Conservation (phyloP, 2,113 vertebrate species). For the Proterorhinus semilunaris region DNA sequence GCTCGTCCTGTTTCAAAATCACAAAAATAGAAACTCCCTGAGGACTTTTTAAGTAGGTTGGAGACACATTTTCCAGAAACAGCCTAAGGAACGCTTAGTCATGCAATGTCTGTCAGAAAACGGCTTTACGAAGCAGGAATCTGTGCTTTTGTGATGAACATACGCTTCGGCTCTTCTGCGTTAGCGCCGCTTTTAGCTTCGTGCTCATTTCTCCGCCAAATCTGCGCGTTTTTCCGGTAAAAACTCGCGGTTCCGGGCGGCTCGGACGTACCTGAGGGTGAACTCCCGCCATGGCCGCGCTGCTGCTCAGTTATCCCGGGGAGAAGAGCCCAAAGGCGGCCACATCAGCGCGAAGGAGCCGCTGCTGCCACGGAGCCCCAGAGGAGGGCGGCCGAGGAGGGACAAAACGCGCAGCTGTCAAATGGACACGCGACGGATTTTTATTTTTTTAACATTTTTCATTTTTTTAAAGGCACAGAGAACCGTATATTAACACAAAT, state of each 20-base stretch:
- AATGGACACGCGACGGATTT: background rate
- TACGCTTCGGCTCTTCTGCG: background rate
- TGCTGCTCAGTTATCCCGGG: background rate
- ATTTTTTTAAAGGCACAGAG: no score
- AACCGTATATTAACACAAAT: no score
- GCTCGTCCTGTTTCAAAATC: constrained; percentile 56
- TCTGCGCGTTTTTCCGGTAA: no score
- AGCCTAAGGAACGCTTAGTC: rapidly evolving
- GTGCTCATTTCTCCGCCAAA: background rate
- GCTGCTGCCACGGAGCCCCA: background rate
- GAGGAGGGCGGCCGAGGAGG: constrained; percentile 1
- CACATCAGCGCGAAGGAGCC: background rate
- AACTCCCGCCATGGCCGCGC: constrained; percentile 50
- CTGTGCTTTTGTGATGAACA: rapidly evolving
- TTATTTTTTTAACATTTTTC: no score
- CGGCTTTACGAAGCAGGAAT: rapidly evolving
- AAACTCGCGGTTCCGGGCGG: rapidly evolving
- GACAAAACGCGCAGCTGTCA: background rate
- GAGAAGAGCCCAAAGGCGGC: constrained; percentile 10
- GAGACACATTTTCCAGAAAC: background rate
- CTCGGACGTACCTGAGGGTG: constrained; percentile 54
- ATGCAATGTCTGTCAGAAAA: background rate
- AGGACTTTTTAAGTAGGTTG: constrained; percentile 17
- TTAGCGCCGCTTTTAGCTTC: background rate
- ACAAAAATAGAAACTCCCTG: constrained; percentile 42